Base-by-base conservation (phyloP, 2,888 invertebrate genomes). In the Cosmopolites sordidus region DNA sequence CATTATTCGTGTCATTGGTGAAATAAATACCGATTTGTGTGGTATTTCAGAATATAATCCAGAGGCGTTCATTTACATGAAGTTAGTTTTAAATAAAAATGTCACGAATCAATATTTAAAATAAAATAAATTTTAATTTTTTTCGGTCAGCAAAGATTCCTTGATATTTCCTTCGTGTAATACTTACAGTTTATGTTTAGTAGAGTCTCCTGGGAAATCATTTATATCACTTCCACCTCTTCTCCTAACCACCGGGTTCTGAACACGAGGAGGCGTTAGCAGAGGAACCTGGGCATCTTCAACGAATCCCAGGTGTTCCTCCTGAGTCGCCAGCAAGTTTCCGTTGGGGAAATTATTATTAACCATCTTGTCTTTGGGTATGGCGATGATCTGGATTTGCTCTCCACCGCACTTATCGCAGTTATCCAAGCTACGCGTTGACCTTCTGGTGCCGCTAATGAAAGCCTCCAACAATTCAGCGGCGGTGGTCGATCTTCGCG, bases 331-430 rank as follows among this genome's bases (percentile, higher is more conserved):
- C 51, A 76, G 64, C 39, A 78, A 67, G 65, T 78, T 79, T 11
- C 80, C 80, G 60, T 80, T 80, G 0, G 79, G 76, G 63, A 77
- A 77, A 67, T 78, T 78, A 62, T 79, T 79, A 62, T 79, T 79
- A 41, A 76, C 69, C 59, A 77, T 65, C 66, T 75, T 76, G 51
- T 73, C 74, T 48, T 74, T 73, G 2, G 73, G 70, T 54, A 76
- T 69, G 56, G 76, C 74, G 44, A 74, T 72, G 50, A 76, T 76
- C 56, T 71, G 70, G 40, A 73, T 70, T 17, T 67, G 69, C 3
- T 68, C 65, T 11, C 22, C 43, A 60, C 67, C 64, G 62, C 70
- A 73, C 61, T 74, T 75, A 58, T 76, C 74, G 70, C 79, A 78
- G 65, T 76, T 76, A 65, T 76, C 77, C 48, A 79, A 66, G 15